Evolutionary conservation across 92 coral and sea anemone genomes (phyloP).

Genomic region (Actinostola sp.): DNA sequence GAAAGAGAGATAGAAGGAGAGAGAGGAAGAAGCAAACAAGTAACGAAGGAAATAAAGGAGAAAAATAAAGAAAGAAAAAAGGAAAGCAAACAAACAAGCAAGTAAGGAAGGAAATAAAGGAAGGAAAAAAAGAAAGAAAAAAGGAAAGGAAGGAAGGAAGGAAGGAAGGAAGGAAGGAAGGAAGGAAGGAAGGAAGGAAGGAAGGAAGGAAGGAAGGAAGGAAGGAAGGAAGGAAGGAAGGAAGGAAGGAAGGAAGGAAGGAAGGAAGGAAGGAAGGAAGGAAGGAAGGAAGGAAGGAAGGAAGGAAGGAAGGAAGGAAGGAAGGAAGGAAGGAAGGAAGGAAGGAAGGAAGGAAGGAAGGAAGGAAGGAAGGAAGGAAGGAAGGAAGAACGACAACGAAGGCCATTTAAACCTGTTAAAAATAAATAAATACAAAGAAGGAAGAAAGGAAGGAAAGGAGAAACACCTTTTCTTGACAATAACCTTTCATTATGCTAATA

Average conservation of each 20-base stretch:
- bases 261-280: neutral
- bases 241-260: neutral
- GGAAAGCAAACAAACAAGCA: too few relatives aligned
- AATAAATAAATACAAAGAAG: too few relatives aligned
- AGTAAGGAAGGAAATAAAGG: too few relatives aligned
- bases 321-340: neutral
- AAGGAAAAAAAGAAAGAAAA: too few relatives aligned
- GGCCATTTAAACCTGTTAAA: too few relatives aligned
- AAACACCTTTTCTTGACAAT: too few relatives aligned
- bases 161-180: slow-evolving; percentile 4
- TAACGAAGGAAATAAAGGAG: neutral
- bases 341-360: neutral
- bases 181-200: neutral
- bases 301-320: neutral
- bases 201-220: neutral
- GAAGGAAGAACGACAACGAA: neutral
- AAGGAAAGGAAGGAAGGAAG: neutral
- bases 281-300: slow-evolving; percentile 10
- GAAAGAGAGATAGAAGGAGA: neutral
- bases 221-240: neutral
- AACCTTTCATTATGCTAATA: too few relatives aligned
- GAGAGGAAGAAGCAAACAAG: neutral
- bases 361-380: slow-evolving; percentile 6
- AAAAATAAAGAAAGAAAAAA: neutral
- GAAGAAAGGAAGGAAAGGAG: too few relatives aligned